phyloP scores from a whole-genome alignment of 2,113 vertebrate genomes.

The Pachyramphus minor region DNA sequence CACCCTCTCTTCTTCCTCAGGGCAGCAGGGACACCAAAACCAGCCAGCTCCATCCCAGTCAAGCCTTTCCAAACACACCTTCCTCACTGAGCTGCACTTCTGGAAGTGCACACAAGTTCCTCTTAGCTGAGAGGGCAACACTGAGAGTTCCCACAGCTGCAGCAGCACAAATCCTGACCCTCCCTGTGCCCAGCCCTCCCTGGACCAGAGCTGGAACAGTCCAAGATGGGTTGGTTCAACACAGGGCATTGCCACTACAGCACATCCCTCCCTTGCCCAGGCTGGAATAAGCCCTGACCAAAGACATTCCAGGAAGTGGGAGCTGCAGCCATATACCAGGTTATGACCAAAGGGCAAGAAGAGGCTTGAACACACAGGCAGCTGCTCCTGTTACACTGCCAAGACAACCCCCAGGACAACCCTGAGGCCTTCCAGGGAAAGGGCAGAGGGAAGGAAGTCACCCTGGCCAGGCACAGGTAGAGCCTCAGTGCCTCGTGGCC shows the following conservation, averaged over 20 bases:
- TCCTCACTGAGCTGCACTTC: neutral
- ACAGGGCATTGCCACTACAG: neutral
- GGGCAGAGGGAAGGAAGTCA: neutral
- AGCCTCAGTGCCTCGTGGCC: neutral
- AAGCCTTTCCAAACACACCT: neutral
- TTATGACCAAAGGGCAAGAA: neutral
- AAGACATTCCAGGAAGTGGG: neutral
- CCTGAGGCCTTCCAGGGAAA: neutral
- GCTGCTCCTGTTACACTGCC: neutral
- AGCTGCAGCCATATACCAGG: rapidly evolving
- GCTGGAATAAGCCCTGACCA: neutral
- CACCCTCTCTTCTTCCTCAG: neutral
- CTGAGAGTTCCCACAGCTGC: neutral
- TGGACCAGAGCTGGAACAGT: neutral
- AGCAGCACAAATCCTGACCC: neutral
- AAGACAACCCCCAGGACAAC: neutral
- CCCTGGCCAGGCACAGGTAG: neutral
- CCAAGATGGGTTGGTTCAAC: neutral
- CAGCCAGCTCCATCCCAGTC: neutral
- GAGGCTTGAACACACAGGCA: rapidly evolving
- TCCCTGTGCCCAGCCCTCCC: neutral
- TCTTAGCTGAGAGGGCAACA: neutral
- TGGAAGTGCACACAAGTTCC: rapidly evolving
- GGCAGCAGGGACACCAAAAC: neutral
- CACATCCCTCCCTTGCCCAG: neutral